Percentiles rank a stretch among this genome's conserved stretches.
phyloP scores from a whole-genome alignment of 2,797 vertebrate species.

The Acipenser oxyrinchus region DNA sequence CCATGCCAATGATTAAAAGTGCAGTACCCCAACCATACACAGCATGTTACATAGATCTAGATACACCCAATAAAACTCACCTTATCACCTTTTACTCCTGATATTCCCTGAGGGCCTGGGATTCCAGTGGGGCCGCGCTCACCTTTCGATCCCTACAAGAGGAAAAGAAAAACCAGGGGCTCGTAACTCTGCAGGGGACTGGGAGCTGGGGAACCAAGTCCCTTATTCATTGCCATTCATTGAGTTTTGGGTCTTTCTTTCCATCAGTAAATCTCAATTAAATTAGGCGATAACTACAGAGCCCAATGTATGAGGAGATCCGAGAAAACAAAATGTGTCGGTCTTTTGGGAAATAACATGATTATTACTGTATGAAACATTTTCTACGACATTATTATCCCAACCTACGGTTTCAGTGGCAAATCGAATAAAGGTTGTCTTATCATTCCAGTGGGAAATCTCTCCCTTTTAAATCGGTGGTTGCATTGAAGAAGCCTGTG shows the following conservation, averaged over 20 bases:
- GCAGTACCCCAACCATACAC: conserved; percentile 50
- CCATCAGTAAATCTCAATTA: too few species aligned
- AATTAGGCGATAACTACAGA: too few species aligned
- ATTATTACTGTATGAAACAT: too few species aligned
- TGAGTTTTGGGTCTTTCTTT: not conserved
- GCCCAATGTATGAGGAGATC: too few species aligned
- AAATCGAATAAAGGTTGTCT: too few species aligned
- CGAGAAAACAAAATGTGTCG: too few species aligned
- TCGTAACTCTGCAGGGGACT: not conserved
- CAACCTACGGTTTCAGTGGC: too few species aligned
- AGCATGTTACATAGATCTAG: not conserved
- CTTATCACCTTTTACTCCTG: conserved; percentile 88
- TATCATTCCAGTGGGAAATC: too few species aligned
- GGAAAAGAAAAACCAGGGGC: not conserved
- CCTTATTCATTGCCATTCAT: not conserved
- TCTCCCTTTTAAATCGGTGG: too few species aligned
- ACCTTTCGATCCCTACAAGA: conserved; percentile 76
- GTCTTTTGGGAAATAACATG: too few species aligned
- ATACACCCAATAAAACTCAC: conserved; percentile 42
- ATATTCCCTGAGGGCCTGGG: conserved; percentile 82
- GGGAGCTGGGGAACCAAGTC: not conserved
- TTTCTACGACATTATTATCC: too few species aligned
- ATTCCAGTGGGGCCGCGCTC: conserved; percentile 80
- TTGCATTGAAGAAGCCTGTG: too few species aligned
- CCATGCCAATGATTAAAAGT: conserved; percentile 29